Base-by-base conservation (phyloP, 2,888 invertebrate genomes). In the Oscheius sp. region DNA sequence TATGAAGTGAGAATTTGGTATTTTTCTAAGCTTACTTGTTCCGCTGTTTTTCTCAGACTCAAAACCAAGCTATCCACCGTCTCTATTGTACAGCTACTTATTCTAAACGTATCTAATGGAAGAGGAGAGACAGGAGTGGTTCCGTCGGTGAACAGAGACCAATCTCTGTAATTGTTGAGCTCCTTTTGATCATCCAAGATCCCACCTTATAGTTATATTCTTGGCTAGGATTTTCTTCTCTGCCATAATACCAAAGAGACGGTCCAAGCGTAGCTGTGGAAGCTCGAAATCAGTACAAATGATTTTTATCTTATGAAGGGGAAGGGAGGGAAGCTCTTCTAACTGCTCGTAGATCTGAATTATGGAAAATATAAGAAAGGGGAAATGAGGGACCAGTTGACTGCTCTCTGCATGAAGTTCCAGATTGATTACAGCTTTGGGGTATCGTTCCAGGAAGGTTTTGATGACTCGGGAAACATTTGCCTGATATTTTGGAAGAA, bases 211-310 rank as follows among this genome's bases (percentile, higher is more conserved):
- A 0, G 75, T 74, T 24, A 77, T 74, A 57, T 74, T 77, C 62
- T 77, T 77, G 8, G 77, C 72, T 24, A 70, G 66, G 36, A 77
- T 70, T 41, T 73, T 72, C 22, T 71, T 70, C 22, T 74, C 72
- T 41, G 59, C 59, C 71, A 75, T 71, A 32, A 74, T 70, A 2
- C 50, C 54, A 33, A 70, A 75, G 41, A 77, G 65, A 32, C 64
- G 67, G 54, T 77, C 75, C 63, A 77, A 62, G 70, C 74, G 38
- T 2, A 77, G 33, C 28, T 70, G 71, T 6, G 77, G 77, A 45
- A 75, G 70, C 61, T 77, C 71, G 62, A 77, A 77, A 45, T 77
- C 77, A 1, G 77, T 77, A 51, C 77, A 77, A 47, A 77, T 77
- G 12, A 77, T 63, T 44, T 77, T 77, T 20, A 77, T 72, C 50